Conservation (phyloP, 2,888 invertebrate genomes). For the Plagiodera versicolora region DNA sequence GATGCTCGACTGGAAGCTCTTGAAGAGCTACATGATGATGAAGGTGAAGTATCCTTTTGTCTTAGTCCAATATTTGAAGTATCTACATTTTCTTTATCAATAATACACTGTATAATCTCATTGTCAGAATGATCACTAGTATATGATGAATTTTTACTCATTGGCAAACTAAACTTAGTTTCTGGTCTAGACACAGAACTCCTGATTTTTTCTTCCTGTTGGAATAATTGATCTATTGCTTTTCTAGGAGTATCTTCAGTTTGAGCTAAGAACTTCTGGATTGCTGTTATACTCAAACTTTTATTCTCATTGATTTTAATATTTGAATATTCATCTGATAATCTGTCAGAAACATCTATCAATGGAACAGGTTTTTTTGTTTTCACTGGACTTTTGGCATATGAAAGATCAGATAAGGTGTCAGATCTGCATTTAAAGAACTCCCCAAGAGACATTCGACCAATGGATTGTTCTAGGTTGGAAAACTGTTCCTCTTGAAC, state of each 20-base stretch:
- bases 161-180: constrained; percentile 24
- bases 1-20: constrained; percentile 41
- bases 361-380: constrained; percentile 40
- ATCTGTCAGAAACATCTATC: constrained; percentile 34
- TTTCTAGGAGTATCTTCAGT: constrained; percentile 36
- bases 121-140: constrained; percentile 38
- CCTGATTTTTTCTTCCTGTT: constrained; percentile 8
- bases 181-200: constrained; percentile 3
- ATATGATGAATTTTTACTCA: constrained; percentile 37
- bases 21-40: constrained; percentile 13
- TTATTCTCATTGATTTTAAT: constrained; percentile 18
- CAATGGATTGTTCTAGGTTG: constrained; percentile 11
- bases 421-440: constrained; percentile 56
- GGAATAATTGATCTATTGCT: constrained; percentile 30
- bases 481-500: constrained; percentile 27
- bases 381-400: constrained; percentile 41
- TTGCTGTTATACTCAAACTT: constrained; percentile 41
- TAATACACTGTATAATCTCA: constrained; percentile 28
- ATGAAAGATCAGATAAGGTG: constrained; percentile 45
- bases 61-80: constrained; percentile 6
- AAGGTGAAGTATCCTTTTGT: neutral
- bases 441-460: constrained; percentile 52
- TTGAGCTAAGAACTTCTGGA: constrained; percentile 35
- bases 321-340: constrained; percentile 3
- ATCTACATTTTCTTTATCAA: constrained; percentile 34